Base-by-base conservation (phyloP, 1,140 invertebrate species). In the Wiebesia pumilae region DNA sequence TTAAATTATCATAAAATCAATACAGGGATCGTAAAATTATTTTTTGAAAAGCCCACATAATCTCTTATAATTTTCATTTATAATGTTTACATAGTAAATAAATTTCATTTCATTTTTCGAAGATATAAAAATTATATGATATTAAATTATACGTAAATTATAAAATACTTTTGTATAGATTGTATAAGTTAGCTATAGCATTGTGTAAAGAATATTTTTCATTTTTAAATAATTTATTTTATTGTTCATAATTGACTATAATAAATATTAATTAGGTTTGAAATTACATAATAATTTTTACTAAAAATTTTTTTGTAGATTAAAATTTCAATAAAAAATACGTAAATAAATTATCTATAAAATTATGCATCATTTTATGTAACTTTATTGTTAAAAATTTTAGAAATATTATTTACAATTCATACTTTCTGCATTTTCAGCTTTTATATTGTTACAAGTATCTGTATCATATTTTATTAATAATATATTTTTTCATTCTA, bases 341-440 rank as follows among this genome's bases (percentile, higher is more conserved):
- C 47, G 0, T n/a, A 43, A 77, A n/a, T 30, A 33, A 21, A 58
- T 54, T 35, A 33, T 30, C 40, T 79, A 33, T 79, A 33, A 79
- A 79, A 79, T 35, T 1, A 1, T 79, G 47, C 12, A 35, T 79
- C 0, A 21, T 54, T 33, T 54, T 75, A 54, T 54, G 7, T 78
- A 27, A 51, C 0, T 7, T 54, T 38, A 35, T 38, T 58, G 0
- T 79, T 75, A 75, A 81, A 47, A 85, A 75, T 58, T 33, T 85
- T 62, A 73, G 19, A 85, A 54, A 43, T 75, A 43, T 71, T 85
- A 85, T 85, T 81, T 85, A 85, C 84, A 85, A 43, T 79, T 47
- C 73, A 79, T 85, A 85, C 78, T 85, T 85, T 85, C 84, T 73
- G 84, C 24, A 75, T 81, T 85, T 77, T 71, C 24, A 75, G 27